Evolutionary conservation across 2,888 invertebrate genomes (phyloP).

Genomic region (Parochlus steinenii): DNA sequence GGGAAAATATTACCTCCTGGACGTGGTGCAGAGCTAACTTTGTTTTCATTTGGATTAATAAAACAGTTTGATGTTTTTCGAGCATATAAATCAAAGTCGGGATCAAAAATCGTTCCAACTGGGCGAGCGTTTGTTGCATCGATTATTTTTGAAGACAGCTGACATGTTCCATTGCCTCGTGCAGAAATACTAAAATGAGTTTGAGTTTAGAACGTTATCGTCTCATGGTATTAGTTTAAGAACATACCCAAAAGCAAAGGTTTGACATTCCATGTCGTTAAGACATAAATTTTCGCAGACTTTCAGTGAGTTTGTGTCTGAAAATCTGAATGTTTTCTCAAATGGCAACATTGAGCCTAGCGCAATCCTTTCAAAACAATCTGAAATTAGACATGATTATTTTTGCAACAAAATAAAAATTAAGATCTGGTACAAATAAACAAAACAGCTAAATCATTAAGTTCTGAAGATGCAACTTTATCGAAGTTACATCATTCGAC

Average conservation of each 20-base stretch:
- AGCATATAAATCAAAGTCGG: constrained; percentile 45
- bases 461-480: no score
- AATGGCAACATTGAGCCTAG: constrained; percentile 42
- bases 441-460: background rate
- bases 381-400: constrained; percentile 26
- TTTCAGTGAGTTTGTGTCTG: constrained; percentile 39
- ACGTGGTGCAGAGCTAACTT: constrained; percentile 12
- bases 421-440: constrained; percentile 1
- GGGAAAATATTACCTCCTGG: constrained; percentile 8
- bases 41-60: constrained; percentile 19
- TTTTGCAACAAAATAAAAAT: background rate
- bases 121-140: constrained; percentile 33
- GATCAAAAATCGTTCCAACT: constrained; percentile 35
- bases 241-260: constrained; percentile 47
- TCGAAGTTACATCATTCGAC: constrained; percentile 9
- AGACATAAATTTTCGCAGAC: constrained; percentile 46
- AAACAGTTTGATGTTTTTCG: constrained; percentile 35
- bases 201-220: no score
- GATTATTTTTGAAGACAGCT: constrained; percentile 33
- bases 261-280: constrained; percentile 43
- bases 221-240: no score
- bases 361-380: constrained; percentile 46
- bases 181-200: constrained; percentile 34
- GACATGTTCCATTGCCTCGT: constrained; percentile 45
- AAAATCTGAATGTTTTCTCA: constrained; percentile 41